These are phyloP conservation scores for Matsumyia berberina DNA, from an alignment of 2,888 invertebrate genomes.

Conservation along the genomic window DNA sequence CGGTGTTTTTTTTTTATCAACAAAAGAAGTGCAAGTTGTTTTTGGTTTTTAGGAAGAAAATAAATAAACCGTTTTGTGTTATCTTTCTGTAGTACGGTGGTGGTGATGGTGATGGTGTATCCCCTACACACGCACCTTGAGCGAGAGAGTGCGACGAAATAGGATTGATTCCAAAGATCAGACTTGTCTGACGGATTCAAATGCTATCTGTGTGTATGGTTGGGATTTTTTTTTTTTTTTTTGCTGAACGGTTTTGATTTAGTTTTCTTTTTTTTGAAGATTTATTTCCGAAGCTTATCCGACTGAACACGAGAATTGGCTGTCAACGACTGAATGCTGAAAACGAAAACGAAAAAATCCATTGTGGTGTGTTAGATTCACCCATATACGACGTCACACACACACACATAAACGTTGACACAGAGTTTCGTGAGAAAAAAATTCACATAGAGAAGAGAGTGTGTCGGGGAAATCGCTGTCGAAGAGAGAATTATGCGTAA, in stretches of 20 bases:
- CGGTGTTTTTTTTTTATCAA: slow-evolving; percentile 18
- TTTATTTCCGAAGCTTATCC: slow-evolving; percentile 78
- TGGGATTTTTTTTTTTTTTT: slow-evolving; percentile 15
- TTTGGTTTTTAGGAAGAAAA: slow-evolving; percentile 8
- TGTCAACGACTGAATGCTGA: slow-evolving; percentile 83
- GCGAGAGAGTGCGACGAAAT: slow-evolving; percentile 25
- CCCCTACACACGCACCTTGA: slow-evolving; percentile 44
- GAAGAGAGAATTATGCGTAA: neutral
- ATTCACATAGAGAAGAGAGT: neutral
- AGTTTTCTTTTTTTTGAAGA: neutral
- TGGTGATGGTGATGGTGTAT: slow-evolving; percentile 13
- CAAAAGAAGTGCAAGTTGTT: slow-evolving; percentile 36
- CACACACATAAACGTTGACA: neutral
- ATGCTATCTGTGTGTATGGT: slow-evolving; percentile 36
- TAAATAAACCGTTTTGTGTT: neutral
- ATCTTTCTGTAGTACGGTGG: neutral
- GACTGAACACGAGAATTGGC: slow-evolving; percentile 83
- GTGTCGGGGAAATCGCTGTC: too few species aligned
- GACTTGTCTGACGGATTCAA: slow-evolving; percentile 58
- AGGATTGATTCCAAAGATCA: slow-evolving; percentile 38
- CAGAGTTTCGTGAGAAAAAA: neutral
- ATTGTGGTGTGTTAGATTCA: slow-evolving; percentile 52
- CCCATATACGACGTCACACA: slow-evolving; percentile 19
- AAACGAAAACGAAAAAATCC: slow-evolving; percentile 70
- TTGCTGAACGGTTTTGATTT: too few species aligned